Evolutionary conservation across 2,888 invertebrate species (phyloP), one percentile per base, ranked within the genome.

Genomic region (Cryptosula pallasiana): DNA sequence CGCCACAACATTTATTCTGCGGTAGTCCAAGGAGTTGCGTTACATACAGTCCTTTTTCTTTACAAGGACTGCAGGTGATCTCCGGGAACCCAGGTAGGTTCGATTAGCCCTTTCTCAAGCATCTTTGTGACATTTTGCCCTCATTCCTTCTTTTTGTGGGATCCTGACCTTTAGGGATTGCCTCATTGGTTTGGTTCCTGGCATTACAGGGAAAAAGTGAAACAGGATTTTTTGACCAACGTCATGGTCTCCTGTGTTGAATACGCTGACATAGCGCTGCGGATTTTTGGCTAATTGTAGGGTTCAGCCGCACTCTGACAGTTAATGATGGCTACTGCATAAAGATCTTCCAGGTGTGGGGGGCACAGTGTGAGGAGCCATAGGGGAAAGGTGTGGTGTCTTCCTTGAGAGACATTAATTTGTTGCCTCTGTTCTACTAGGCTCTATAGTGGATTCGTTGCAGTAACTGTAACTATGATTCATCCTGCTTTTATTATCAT

Each of bases 21-120:
- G 45, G 36, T 71, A 73, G 32, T 73, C 73, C 32, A 73, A 55
- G 69, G 71, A 73, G 55, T 55, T 55, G 1, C 71, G 25, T 13
- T 25, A 29, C 9, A 5, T 55, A 1, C 57, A 32, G 35, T 72
- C 71, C 32, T 73, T 73, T 25, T 73, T 70, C 29, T 34, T 25
- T 1, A 73, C 73, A 9, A 72, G 32, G 1, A 73, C 73, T 2
- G 72, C 35, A 1, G 55, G 57, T 1, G 57, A 72, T n/a, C 72
- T 36, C 73, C 20, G 36, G 69, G 27, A 20, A n/a, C 57, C 25
- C 5, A 5, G 5, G 57, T 23, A 16, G 25, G 57, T 25, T 57
- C 25, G 20, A 57, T 57, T 9, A 57, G 57, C 23, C n/a, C 25
- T 25, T 23, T 23, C 23, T 23, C 25, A 23, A 16, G 57, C n/a